Base-by-base conservation (phyloP, 23 tunicate species). In the Ascidia mentula region DNA sequence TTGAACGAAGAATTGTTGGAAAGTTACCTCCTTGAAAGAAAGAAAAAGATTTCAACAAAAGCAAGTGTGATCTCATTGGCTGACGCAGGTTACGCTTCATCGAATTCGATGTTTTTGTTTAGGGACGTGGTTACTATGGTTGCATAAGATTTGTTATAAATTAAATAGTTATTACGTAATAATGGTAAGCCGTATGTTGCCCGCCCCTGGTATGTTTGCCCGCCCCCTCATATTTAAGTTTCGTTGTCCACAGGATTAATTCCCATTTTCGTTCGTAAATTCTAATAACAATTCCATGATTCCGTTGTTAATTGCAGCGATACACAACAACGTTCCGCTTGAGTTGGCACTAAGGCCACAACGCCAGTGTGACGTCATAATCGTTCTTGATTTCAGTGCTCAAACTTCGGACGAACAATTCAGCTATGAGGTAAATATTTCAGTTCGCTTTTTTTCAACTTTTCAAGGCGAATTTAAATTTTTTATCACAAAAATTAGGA, bases 31-130 rank as follows among this genome's bases (percentile, higher is more conserved):
- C n/a, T 45, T n/a, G 74, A 70, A 9, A 70, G 22, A 32, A 36
- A n/a, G 74, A 26, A 30, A 70, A 34, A 33, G 37, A 70, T 70
- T 70, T 70, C 74, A 26, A 70, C 74, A 9, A 70, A 6, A 70
- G 32, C 31, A 28, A 36, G 30, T 6, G 34, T 70, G 7, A 7
- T 70, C 2, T 33, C 74, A 28, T 22, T 70, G 24, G 74, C 30
- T 30, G 74, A 70, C 32, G 74, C 74, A 3, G 74, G 74, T 70
- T 30, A 45, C 60, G n/a, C n/a, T n/a, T n/a, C n/a, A n/a, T n/a
- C n/a, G n/a, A n/a, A n/a, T n/a, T n/a, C n/a, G n/a, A n/a, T n/a
- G n/a, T n/a, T n/a, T n/a, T n/a, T n/a, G n/a, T n/a, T n/a, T n/a
- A n/a, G n/a, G n/a, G n/a, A n/a, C n/a, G n/a, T n/a, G n/a, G n/a